These are phyloP conservation scores for Pelecanoides urinatrix DNA, from an alignment of 2,113 vertebrate species.

Conservation along the genomic window DNA sequence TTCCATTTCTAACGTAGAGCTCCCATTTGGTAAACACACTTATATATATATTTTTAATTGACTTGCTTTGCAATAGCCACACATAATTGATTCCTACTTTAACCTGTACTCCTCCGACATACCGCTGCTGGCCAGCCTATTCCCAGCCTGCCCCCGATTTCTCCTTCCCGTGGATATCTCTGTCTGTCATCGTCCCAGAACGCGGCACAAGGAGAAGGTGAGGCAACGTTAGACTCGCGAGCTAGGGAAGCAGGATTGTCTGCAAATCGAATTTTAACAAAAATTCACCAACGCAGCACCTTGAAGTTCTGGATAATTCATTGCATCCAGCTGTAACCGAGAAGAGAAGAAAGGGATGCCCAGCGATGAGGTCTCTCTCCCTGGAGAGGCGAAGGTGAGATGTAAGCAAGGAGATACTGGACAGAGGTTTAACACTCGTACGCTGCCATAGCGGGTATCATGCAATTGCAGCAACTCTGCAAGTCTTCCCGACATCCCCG, in stretches of 20 bases:
- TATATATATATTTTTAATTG: neutral
- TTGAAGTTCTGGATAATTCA: neutral
- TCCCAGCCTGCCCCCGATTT: no score
- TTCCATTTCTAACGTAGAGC: neutral
- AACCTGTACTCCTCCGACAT: neutral
- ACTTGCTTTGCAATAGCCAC: neutral
- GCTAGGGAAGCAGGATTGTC: neutral
- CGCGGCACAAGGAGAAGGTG: fast-evolving
- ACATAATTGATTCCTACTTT: fast-evolving
- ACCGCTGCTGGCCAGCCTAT: neutral
- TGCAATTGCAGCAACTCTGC: neutral
- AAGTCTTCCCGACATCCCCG: neutral
- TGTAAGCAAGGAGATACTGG: fast-evolving
- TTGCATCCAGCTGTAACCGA: neutral
- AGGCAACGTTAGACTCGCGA: fast-evolving
- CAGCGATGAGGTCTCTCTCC: neutral
- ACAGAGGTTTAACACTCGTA: neutral
- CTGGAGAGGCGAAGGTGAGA: neutral
- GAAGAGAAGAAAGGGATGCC: neutral
- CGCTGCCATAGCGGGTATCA: fast-evolving
- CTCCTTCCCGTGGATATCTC: neutral
- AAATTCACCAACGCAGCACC: neutral
- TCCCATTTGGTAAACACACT: neutral
- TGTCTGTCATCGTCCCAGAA: neutral
- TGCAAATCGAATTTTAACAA: neutral